Base-by-base conservation (phyloP, 1,140 invertebrate genomes). In the Chelonus insularis region DNA sequence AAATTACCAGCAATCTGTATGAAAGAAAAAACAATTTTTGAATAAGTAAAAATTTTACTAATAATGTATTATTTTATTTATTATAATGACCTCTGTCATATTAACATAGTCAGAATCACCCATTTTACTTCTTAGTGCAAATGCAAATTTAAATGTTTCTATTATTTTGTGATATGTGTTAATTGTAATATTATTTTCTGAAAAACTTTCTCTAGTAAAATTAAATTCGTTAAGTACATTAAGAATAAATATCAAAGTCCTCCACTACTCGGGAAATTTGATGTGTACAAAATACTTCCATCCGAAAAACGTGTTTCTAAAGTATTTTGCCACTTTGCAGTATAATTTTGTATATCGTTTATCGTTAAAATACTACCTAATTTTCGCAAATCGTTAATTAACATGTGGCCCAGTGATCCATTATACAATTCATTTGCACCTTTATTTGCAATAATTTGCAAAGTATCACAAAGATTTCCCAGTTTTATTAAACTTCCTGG, bases 111-210 rank as follows among this genome's bases (percentile, higher is more conserved):
- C 81, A 12, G 84, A 84, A 82, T 99, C 97, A 0, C 91, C 96
- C n/a, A 99, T 74, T 68, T 89, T 84, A 4, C 89, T 90, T 60
- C 96, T 84, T 50, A 87, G 85, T 0, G 94, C 95, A 73, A 91
- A 98, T 0, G 92, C 93, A 78, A 92, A 95, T 76, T 99, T 99
- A 65, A 95, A 91, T 0, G 94, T 87, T 78, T 99, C 97, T 11
- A 90, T 83, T 23, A 97, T 91, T 61, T 92, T 86, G 72, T 97
- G 95, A 75, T 92, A 90, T 0, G 91, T 94, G 0, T 85, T 75
- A 1, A 89, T 83, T 9, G 83, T 86, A 34, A 81, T 75, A 4
- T 86, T 36, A 37, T 37, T 25, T 4, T 37, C 41, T 1, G 34
- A 47, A 1, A 61, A 9, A 36, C 59, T 61, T 7, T 55, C 39